Conservation (phyloP, 2,113 vertebrate species). For the Bucco capensis region DNA sequence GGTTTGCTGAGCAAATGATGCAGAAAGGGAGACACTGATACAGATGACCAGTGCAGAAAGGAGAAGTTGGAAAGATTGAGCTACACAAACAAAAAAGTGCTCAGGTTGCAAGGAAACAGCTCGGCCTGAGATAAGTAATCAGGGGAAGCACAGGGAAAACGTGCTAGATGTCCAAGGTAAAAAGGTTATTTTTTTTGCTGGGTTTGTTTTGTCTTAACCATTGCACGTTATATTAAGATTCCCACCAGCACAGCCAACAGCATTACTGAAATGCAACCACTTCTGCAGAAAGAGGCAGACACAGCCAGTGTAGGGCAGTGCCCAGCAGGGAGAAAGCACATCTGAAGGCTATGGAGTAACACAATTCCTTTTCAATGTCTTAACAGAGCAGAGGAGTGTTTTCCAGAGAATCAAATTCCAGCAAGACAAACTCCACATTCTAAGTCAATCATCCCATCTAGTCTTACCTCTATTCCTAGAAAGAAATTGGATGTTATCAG, state of each 20-base stretch:
- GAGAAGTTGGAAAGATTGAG: background rate
- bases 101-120: background rate
- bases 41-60: background rate
- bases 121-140: background rate
- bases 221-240: background rate
- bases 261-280: background rate
- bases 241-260: background rate
- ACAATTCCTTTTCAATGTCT: background rate
- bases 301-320: rapidly evolving
- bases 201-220: background rate
- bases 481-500: background rate
- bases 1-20: background rate
- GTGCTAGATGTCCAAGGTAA: rapidly evolving
- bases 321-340: background rate
- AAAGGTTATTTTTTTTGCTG: background rate
- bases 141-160: background rate
- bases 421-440: background rate
- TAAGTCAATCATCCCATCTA: background rate
- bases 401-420: background rate
- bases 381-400: background rate
- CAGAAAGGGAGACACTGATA: background rate
- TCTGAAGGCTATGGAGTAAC: background rate
- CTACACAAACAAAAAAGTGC: background rate
- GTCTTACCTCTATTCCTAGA: rapidly evolving
- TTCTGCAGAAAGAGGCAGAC: background rate